Percentiles rank a stretch among this genome's conserved stretches.
Evolutionary conservation across 2,797 vertebrate species (phyloP).

Genomic region (Ammospiza maritima): DNA sequence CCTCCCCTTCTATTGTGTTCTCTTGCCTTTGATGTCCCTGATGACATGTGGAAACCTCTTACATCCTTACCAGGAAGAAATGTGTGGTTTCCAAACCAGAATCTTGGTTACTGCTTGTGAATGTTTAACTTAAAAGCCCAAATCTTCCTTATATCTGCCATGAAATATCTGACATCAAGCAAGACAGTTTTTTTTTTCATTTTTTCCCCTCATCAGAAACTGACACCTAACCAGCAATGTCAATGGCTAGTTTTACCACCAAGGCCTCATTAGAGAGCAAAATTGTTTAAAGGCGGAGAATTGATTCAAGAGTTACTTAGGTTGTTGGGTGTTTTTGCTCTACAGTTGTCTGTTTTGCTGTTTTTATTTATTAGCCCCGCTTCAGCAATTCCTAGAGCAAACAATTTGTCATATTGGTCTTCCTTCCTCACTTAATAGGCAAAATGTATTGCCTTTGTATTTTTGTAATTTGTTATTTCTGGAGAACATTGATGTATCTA

Average conservation of each 20-base stretch:
- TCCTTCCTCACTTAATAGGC: not conserved
- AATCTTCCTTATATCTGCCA: not conserved
- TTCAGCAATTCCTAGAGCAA: not conserved
- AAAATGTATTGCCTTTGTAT: not conserved
- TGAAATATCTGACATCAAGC: not conserved
- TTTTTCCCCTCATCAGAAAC: not conserved
- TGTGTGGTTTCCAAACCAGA: not conserved
- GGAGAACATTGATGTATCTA: not conserved
- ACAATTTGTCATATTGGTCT: not conserved
- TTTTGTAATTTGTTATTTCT: not conserved
- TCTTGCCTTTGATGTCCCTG: not conserved
- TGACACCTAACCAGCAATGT: not conserved
- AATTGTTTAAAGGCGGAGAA: not conserved
- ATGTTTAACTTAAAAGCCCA: not conserved
- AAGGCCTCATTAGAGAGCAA: not conserved
- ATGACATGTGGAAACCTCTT: not conserved
- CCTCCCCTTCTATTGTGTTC: not conserved
- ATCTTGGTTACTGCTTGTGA: not conserved
- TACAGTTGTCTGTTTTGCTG: not conserved
- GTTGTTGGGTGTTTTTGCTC: not conserved
- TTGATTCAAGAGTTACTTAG: not conserved
- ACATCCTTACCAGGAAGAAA: not conserved
- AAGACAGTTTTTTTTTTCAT: rapidly evolving
- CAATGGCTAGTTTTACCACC: not conserved
- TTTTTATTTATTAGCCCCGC: not conserved